These are phyloP conservation scores for Redunca redunca DNA, from an alignment of 2,113 vertebrate species.

Conservation along the genomic window DNA sequence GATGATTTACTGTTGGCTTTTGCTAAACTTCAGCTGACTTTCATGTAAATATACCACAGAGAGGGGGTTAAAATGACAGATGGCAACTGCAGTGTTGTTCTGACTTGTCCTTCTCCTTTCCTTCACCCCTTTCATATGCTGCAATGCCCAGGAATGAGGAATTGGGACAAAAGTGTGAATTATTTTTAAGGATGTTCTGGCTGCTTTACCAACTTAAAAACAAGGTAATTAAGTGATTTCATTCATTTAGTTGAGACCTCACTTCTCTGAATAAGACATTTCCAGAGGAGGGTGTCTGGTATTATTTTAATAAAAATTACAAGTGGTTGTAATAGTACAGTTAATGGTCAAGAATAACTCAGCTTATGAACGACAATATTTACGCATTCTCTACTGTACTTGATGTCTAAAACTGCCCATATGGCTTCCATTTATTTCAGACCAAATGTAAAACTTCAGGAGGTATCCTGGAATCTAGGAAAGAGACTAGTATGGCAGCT, in stretches of 20 bases:
- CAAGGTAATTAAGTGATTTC: background rate
- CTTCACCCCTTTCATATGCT: background rate
- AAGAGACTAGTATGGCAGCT: background rate
- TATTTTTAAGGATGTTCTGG: background rate
- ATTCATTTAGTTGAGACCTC: background rate
- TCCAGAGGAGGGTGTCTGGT: background rate
- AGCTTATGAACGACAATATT: background rate
- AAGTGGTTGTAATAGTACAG: background rate
- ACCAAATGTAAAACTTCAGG: background rate
- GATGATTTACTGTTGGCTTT: constrained; percentile 33
- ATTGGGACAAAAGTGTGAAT: background rate
- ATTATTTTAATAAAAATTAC: background rate
- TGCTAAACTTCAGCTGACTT: constrained; percentile 33
- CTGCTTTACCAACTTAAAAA: background rate
- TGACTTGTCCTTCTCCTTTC: background rate
- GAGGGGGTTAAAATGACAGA: background rate
- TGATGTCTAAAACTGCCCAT: background rate
- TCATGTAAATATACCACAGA: background rate
- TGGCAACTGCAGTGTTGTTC: background rate
- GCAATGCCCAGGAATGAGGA: background rate
- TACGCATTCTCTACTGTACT: background rate
- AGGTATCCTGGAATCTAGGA: background rate
- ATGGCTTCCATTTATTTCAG: background rate
- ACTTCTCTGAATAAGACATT: background rate
- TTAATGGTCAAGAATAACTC: background rate